phyloP scores from a whole-genome alignment of 2,888 invertebrate genomes.

The Lacanobia oleracea region DNA sequence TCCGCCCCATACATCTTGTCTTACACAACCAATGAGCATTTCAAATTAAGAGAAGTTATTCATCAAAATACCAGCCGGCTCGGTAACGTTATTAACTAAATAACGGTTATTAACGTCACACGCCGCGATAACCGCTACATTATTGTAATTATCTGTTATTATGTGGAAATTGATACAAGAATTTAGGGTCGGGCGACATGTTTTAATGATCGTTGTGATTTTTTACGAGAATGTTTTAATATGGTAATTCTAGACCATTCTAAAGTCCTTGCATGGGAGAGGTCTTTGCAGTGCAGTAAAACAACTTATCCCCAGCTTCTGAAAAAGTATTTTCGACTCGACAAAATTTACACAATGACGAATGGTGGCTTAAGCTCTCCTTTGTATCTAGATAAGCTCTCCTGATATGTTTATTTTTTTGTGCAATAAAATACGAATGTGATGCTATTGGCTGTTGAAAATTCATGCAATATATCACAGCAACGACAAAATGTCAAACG shows the following conservation, averaged over 20 bases:
- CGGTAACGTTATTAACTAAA: slow-evolving; percentile 58
- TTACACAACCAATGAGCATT: slow-evolving; percentile 40
- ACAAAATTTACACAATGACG: not conserved
- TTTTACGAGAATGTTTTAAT: not conserved
- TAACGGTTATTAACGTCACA: slow-evolving; percentile 58
- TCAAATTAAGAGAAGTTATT: slow-evolving; percentile 38
- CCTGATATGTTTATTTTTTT: too few species aligned
- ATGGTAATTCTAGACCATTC: not conserved
- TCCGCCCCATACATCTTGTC: slow-evolving; percentile 39
- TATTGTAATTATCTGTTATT: slow-evolving; percentile 55
- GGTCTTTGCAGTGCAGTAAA: not conserved
- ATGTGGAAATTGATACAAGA: slow-evolving; percentile 52
- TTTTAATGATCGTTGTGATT: slow-evolving; percentile 13
- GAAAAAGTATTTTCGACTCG: not conserved
- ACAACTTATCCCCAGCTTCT: not conserved
- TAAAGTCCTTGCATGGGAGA: not conserved
- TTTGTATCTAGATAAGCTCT: too few species aligned
- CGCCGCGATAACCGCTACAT: slow-evolving; percentile 31
- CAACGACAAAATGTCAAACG: not conserved
- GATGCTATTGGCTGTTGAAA: too few species aligned
- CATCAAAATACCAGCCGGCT: slow-evolving; percentile 48
- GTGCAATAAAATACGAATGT: too few species aligned
- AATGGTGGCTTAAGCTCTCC: too few species aligned
- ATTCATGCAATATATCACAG: not conserved
- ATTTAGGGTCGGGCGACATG: slow-evolving; percentile 16